Base-by-base conservation (phyloP, 2,797 vertebrate species). In the Astyanax mexicanus region DNA sequence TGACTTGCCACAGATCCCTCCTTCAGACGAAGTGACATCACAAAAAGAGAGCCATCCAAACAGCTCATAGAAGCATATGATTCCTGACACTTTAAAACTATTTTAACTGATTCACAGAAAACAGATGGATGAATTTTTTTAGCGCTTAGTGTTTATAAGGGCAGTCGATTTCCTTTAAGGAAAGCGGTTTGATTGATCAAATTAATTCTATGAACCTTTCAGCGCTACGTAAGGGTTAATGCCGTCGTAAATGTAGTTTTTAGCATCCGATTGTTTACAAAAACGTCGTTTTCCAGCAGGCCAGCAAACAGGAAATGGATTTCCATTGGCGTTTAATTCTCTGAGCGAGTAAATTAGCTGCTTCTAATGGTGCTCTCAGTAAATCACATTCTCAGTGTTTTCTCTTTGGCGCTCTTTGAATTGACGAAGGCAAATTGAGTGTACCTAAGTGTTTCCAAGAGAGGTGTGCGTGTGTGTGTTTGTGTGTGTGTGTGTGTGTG, bases 381-480 rank as follows among this genome's bases (percentile, higher is more conserved):
- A 77, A 75, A 84, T 77, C 60, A 67, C 80, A 81, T 86, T 84
- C 84, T 44, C 61, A 84, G 78, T 73, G 11, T 21, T 29, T 62
- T 77, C 29, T 49, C 45, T 62, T 57, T 40, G 7, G 69, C 58
- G 76, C 19, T 45, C 54, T 64, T 42, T 44, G 29, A 47, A 73
- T 21, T 74, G 70, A 58, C 51, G n/a, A 70, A 67, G 75, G 61
- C 55, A 72, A 78, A 75, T 44, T 72, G 52, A 61, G 17, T 54
- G 37, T 25, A 58, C 38, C 21, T 68, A 47, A 65, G 60, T 73
- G 69, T 67, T 51, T 79, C 11, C n/a, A 35, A 49, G 42, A 74
- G 40, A 47, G 42, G 12, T 64, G 47, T 61, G 44, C 75, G n/a
- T 10, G 45, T 69, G 13, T 23, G 10, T 73, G 27, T 27, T 19